These are phyloP conservation scores for Rhyacichthys aspro DNA, from an alignment of 2,797 vertebrate genomes.

Conservation along the genomic window DNA sequence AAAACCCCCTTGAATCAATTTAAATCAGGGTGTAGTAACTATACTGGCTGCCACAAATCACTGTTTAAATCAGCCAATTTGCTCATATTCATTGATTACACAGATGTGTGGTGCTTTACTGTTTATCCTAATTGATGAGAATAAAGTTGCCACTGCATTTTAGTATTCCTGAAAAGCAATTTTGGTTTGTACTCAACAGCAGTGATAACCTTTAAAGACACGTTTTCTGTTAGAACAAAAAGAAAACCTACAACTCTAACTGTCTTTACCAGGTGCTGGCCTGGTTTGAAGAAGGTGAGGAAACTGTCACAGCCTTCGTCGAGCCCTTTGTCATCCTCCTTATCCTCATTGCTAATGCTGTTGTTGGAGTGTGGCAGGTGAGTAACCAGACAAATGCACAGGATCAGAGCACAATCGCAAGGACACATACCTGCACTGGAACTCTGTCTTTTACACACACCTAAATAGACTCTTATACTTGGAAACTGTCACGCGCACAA, in stretches of 20 bases:
- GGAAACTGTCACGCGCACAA: conserved; percentile 59
- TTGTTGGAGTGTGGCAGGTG: conserved; percentile 95
- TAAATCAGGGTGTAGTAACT: neutral
- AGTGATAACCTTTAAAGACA: neutral
- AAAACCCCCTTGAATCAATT: conserved; percentile 3
- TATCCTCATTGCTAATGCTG: conserved; percentile 92
- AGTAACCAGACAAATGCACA: conserved; percentile 38
- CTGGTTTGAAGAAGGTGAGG: conserved; percentile 89
- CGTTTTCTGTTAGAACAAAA: neutral
- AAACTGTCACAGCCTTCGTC: conserved; percentile 92
- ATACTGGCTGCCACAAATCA: conserved; percentile 3
- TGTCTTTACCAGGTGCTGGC: conserved; percentile 75
- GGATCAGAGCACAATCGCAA: conserved; percentile 52
- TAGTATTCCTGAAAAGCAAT: too few species aligned
- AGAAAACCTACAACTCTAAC: too few species aligned
- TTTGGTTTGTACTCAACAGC: neutral
- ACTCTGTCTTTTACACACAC: conserved; percentile 62
- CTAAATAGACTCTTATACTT: conserved; percentile 70
- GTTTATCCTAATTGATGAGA: too few species aligned
- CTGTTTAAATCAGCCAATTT: neutral
- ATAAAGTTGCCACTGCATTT: too few species aligned
- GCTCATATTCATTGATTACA: too few species aligned
- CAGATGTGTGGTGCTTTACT: too few species aligned
- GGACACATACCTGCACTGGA: conserved; percentile 58
- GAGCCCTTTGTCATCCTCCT: conserved; percentile 94